Evolutionary conservation across 2,888 invertebrate species (phyloP).

Genomic region (Parelbella ahira): DNA sequence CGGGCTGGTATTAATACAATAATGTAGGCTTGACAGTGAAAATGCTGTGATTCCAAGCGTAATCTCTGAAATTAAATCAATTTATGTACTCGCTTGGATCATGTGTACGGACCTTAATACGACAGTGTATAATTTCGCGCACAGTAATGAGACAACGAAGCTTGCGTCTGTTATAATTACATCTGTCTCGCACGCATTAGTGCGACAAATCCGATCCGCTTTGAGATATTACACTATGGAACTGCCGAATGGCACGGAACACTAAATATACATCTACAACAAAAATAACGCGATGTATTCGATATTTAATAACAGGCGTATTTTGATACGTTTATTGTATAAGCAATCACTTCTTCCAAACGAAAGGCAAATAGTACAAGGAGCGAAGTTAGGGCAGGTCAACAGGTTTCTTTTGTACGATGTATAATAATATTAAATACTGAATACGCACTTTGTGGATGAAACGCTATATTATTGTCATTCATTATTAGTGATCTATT

Average conservation of each 20-base stretch:
- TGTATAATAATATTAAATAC: background rate
- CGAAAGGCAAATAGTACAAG: no score
- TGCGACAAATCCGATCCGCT: constrained; percentile 8
- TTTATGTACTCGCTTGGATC: background rate
- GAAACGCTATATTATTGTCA: constrained; percentile 1
- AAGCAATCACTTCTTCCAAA: no score
- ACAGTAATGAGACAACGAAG: constrained; percentile 31
- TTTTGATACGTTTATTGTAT: no score
- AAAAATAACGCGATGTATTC: no score
- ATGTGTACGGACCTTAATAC: constrained; percentile 27
- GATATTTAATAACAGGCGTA: no score
- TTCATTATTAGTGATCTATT: constrained; percentile 15
- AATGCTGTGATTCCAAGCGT: no score
- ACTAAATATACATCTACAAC: no score
- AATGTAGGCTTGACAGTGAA: no score
- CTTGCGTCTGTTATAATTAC: constrained; percentile 12
- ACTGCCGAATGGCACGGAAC: constrained; percentile 12
- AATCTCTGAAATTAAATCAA: no score
- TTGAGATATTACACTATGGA: constrained; percentile 5
- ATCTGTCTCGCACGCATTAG: constrained; percentile 12
- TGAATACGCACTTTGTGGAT: background rate
- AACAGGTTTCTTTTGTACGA: background rate
- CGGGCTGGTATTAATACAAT: no score
- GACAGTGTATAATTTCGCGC: constrained; percentile 54
- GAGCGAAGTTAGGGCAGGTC: background rate